Evolutionary conservation across 2,888 invertebrate species (phyloP), one percentile per base, ranked within the genome.

Genomic region (Pinctada fucata): DNA sequence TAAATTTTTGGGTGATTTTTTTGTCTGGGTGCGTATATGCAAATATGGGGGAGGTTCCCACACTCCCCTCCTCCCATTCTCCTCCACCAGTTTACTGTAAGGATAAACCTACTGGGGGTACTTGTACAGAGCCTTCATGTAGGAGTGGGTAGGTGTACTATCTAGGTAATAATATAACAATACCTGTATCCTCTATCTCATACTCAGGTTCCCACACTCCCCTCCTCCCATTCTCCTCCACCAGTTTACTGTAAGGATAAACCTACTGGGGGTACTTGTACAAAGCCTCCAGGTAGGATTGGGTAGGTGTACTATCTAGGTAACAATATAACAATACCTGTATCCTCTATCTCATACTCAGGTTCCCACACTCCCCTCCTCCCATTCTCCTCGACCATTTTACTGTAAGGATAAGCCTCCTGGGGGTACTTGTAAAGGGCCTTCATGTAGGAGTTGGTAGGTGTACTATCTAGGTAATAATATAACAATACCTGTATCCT

Each of bases 401-500:
- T 51, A n/a, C 85, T 70, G 78, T 93, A 93, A 2, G 92, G 93
- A 81, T 89, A 93, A 63, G 78, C 83, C 3, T 70, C 58, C 78
- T 91, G 91, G 0, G 93, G 92, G 83, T 93, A 93, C 82, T 91
- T 91, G 84, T 93, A 93, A n/a, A 92, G 83, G 10, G 88, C 90
- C 76, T 88, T 88, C 91, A 91, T 91, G 85, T 92, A 92, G 52
- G 90, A 90, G 85, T 92, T 91, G 51, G 90, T 89, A 3, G 92
- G 92, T 0, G 89, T 90, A 67, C 86, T 87, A 84, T 91, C 91
- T 66, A 92, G 79, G 80, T 92, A 92, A 76, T 91, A 92, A 82
- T 92, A 93, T 52, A 90, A 78, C 83, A 31, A 31, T 76, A 91
- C 92, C 92, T 75, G 92, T 92, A 79, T 93, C 91, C 13, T 90